Conservation (phyloP, 1,140 invertebrate genomes). For the Hycleus cichorii region DNA sequence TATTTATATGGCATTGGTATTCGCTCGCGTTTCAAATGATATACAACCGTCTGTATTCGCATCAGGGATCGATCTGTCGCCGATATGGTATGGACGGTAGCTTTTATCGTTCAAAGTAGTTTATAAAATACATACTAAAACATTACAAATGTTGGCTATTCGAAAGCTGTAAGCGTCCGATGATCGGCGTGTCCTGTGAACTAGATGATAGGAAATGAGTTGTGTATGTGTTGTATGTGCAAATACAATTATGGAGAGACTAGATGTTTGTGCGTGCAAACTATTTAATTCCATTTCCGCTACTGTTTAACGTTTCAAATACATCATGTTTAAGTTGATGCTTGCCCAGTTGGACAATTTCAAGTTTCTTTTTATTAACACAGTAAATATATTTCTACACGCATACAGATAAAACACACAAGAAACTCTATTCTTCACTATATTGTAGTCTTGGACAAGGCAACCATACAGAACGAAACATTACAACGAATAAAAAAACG, state of each 20-base stretch:
- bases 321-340: slow-evolving; percentile 5
- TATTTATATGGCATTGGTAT: too few relatives aligned
- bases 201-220: slow-evolving; percentile 20
- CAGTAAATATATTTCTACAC: too few relatives aligned
- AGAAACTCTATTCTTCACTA: neutral
- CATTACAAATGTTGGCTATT: too few relatives aligned
- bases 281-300: slow-evolving; percentile 7
- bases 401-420: neutral
- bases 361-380: slow-evolving; percentile 4
- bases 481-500: too few relatives aligned
- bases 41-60: slow-evolving; percentile 7
- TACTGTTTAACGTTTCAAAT: slow-evolving; percentile 5
- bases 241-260: slow-evolving; percentile 10
- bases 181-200: slow-evolving; percentile 14
- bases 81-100: slow-evolving; percentile 11
- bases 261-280: slow-evolving; percentile 12
- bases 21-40: too few relatives aligned
- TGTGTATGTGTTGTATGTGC: neutral
- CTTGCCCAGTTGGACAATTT: neutral
- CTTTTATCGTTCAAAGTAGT: slow-evolving; percentile 5
- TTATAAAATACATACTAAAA: neutral
- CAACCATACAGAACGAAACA: too few relatives aligned
- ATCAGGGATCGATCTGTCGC: slow-evolving; percentile 14
- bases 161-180: neutral
- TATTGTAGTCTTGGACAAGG: too few relatives aligned